These are phyloP conservation scores for Crioceris asparagi DNA, from an alignment of 2,888 invertebrate genomes.

Conservation along the genomic window DNA sequence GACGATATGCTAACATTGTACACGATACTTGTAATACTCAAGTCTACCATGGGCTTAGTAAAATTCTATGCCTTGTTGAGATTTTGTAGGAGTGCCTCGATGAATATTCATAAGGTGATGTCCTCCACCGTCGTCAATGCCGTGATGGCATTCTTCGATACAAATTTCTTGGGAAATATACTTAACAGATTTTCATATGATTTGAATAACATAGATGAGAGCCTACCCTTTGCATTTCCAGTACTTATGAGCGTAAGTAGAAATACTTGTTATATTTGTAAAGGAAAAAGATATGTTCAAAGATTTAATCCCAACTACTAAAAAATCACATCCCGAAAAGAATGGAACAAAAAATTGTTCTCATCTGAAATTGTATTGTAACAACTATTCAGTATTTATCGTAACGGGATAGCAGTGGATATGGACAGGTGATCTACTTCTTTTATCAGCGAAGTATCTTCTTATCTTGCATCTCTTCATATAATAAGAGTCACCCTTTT, in stretches of 20 bases:
- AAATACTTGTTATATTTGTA: too few species aligned
- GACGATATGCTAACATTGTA: slow-evolving; percentile 9
- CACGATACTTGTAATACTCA: slow-evolving; percentile 7
- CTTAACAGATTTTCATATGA: slow-evolving; percentile 23
- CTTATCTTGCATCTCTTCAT: too few species aligned
- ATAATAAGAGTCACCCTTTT: background rate
- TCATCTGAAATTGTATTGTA: too few species aligned
- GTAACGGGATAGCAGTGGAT: too few species aligned
- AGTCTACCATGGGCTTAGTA: slow-evolving; percentile 5
- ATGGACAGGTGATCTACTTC: too few species aligned
- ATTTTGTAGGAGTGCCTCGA: slow-evolving; percentile 14
- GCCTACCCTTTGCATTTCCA: slow-evolving; percentile 13
- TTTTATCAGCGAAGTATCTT: too few species aligned
- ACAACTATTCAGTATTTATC: too few species aligned
- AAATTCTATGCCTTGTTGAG: slow-evolving; percentile 9
- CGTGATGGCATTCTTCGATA: slow-evolving; percentile 22
- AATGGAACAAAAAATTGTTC: too few species aligned
- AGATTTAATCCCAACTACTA: too few species aligned
- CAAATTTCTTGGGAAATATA: slow-evolving; percentile 22
- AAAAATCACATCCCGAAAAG: too few species aligned
- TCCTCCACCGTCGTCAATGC: slow-evolving; percentile 16
- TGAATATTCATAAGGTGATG: slow-evolving; percentile 21
- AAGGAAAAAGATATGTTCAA: too few species aligned
- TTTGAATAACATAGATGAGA: slow-evolving; percentile 19
- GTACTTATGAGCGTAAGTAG: slow-evolving; percentile 7